Conservation (phyloP, 2,113 vertebrate species). For the Scalopus aquaticus region DNA sequence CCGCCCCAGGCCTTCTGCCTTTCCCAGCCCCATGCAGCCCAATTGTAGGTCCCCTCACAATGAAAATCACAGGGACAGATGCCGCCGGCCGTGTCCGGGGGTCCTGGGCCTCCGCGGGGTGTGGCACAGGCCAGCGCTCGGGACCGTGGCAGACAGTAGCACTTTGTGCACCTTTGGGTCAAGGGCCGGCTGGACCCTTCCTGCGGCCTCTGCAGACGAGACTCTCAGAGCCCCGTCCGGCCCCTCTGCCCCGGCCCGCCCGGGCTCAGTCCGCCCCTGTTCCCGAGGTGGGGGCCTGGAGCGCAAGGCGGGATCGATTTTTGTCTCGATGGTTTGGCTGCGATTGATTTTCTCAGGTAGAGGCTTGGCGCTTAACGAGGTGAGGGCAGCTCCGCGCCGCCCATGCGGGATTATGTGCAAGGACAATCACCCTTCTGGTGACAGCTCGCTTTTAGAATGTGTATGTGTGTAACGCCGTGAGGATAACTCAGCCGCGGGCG, state of each 20-base stretch:
- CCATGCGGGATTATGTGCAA: conserved; percentile 11
- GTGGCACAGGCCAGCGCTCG: too few relatives aligned
- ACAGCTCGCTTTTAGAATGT: conserved; percentile 33
- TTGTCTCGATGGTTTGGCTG: conserved; percentile 58
- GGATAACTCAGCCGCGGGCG: conserved; percentile 23
- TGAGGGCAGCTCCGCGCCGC: not conserved
- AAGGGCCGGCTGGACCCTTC: rapidly evolving
- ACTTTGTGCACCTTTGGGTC: too few relatives aligned
- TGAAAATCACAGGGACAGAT: too few relatives aligned
- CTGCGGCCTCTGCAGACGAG: rapidly evolving
- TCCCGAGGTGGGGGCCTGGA: not conserved
- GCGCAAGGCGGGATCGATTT: conserved; percentile 52
- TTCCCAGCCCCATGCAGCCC: too few relatives aligned
- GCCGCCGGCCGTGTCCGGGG: too few relatives aligned
- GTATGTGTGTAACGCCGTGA: not conserved
- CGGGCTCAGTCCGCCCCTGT: not conserved
- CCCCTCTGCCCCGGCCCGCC: not conserved
- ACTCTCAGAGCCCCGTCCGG: not conserved
- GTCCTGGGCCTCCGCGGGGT: too few relatives aligned
- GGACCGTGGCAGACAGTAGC: too few relatives aligned
- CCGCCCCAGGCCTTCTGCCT: not conserved
- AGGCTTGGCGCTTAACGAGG: conserved; percentile 67
- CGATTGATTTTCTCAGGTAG: conserved; percentile 73
- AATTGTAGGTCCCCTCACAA: too few relatives aligned
- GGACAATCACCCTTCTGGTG: conserved; percentile 69